Base-by-base conservation (phyloP, 2,797 vertebrate genomes). In the Cichlasoma orientale region DNA sequence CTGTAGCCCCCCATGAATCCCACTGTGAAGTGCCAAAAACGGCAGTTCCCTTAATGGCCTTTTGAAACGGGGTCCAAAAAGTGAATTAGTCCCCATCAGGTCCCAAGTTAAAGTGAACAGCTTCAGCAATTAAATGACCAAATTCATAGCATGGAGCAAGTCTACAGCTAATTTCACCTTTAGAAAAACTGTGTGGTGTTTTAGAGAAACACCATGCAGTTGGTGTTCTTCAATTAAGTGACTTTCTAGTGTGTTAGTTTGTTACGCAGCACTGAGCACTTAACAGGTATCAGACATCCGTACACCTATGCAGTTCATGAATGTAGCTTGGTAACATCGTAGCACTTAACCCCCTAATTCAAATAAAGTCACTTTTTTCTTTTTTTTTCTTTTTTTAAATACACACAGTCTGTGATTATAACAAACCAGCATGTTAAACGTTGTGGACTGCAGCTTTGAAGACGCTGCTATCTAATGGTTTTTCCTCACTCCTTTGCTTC, bases 401-500 rank as follows among this genome's bases (percentile, higher is more conserved):
- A 27, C 27, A 27, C 27, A 4, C 10, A 52, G 25, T 68, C 63
- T n/a, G 18, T 68, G 63, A 18, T 68, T n/a, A 50, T n/a, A 68
- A 31, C 25, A 50, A 50, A 68, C 25, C 29, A 68, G 50, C 18
- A 50, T 3, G 7, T 31, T 27, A 72, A 61, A 72, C 31, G 25
- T 33, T 47, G 36, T 41, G 14, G 38, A 31, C 29, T 56, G 33
- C 16, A 56, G 19, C 58, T n/a, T 78, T 70, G 19, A 69, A 55
- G 27, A 53, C 9, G 18, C 33, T 12, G 18, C 25, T 27, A 57
- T 70, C 25, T 23, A 44, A 18, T 75, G 16, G 5, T 53, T 78
- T 76, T 57, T 68, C 41, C 72, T 47, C 79, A 55, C 19, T 38
- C 5, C 11, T 50, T 56, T 25, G 16, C 75, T 66, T 75, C 50